A percentile compares a stretch with the other conserved stretches of the same genome.
phyloP scores from a whole-genome alignment of 2,113 vertebrate genomes.

The Tyrannus savana region DNA sequence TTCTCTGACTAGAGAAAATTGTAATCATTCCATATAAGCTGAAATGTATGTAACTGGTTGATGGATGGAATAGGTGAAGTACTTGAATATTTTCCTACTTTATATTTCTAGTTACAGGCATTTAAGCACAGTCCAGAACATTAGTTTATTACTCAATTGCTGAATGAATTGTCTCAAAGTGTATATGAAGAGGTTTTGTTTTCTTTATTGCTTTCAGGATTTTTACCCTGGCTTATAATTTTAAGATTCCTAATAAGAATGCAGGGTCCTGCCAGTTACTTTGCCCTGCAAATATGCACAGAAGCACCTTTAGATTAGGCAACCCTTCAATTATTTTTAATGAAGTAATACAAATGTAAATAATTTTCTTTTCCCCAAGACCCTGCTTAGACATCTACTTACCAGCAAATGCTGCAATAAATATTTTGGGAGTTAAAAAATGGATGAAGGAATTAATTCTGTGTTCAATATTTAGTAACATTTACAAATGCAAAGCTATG shows the following conservation, averaged over 20 bases:
- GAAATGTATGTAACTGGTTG: neutral
- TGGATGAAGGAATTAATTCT: neutral
- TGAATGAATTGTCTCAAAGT: neutral
- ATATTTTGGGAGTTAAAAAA: slow-evolving; percentile 1
- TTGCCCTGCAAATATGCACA: slow-evolving; percentile 2
- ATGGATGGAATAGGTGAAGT: neutral
- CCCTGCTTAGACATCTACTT: neutral
- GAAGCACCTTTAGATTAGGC: slow-evolving; percentile 15
- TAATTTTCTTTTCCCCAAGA: neutral
- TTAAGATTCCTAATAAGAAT: slow-evolving; percentile 12
- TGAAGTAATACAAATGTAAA: slow-evolving; percentile 1
- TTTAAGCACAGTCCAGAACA: neutral
- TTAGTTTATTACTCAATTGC: neutral
- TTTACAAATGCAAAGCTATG: neutral
- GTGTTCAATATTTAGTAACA: neutral
- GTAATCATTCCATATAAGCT: neutral
- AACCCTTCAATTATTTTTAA: neutral
- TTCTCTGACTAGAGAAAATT: neutral
- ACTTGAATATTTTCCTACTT: neutral
- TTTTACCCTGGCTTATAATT: slow-evolving; percentile 16
- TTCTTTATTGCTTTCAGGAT: neutral
- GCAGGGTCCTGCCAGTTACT: slow-evolving; percentile 25
- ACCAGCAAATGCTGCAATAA: slow-evolving; percentile 23
- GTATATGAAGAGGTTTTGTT: neutral
- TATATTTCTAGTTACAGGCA: neutral